Evolutionary conservation across 2,888 invertebrate genomes (phyloP).

Genomic region (Lepidonotus clava): DNA sequence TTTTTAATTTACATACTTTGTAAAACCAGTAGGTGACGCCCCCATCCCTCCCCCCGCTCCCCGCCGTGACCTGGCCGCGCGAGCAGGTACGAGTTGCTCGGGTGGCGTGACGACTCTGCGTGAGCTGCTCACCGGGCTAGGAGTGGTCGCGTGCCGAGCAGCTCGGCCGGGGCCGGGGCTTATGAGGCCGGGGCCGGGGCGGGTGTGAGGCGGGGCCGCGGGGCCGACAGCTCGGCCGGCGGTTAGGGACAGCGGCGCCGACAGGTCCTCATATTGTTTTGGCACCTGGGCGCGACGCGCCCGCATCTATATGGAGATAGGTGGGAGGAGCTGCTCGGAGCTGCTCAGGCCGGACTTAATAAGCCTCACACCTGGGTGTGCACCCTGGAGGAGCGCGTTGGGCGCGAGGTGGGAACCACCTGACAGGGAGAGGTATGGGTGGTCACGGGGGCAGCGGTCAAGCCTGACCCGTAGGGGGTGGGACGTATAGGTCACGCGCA

Average conservation of each 20-base stretch:
- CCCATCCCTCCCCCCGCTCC: too few relatives aligned
- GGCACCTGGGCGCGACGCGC: not conserved
- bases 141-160: not conserved
- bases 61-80: not conserved
- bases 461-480: not conserved
- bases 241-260: slow-evolving; percentile 30
- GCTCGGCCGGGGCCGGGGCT: not conserved
- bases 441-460: not conserved
- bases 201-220: slow-evolving; percentile 26
- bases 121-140: not conserved
- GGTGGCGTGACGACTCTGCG: not conserved
- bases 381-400: not conserved
- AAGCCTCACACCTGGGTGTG: slow-evolving; percentile 22
- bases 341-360: not conserved
- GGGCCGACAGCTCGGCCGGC: not conserved
- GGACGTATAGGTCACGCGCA: not conserved
- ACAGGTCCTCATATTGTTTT: slow-evolving; percentile 43
- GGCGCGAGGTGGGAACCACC: slow-evolving; percentile 20
- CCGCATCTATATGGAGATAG: slow-evolving; percentile 41
- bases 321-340: not conserved
- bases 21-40: too few relatives aligned
- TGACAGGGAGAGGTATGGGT: slow-evolving; percentile 19
- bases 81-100: not conserved
- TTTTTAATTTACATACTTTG: too few relatives aligned
- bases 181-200: not conserved